A percentile compares a stretch with the other conserved stretches of the same genome.
These are phyloP conservation scores for Parnassius apollo DNA, from an alignment of 2,888 invertebrate genomes.

Conservation along the genomic window DNA sequence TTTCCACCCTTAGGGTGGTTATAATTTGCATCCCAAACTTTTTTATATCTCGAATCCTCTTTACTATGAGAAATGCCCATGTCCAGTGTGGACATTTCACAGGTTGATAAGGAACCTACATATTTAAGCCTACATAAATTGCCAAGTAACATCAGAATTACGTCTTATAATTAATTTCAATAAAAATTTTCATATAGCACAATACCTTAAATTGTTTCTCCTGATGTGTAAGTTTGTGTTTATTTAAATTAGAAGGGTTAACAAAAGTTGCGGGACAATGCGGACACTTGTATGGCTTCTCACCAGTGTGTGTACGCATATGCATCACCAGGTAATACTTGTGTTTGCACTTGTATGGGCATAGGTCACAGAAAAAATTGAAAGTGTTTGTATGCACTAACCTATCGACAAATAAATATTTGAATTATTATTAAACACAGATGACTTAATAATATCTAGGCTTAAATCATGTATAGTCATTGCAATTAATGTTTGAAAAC, in stretches of 20 bases:
- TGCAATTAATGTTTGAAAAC: no score
- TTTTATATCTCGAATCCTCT: no score
- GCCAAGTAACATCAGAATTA: no score
- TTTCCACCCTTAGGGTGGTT: no score
- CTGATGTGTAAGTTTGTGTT: slow-evolving; percentile 82
- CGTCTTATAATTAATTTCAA: no score
- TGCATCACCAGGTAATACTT: slow-evolving; percentile 78
- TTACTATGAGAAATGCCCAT: no score
- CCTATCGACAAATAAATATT: slow-evolving; percentile 42
- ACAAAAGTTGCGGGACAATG: slow-evolving; percentile 83
- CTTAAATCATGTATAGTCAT: no score
- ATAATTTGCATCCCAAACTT: no score
- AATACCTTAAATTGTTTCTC: slow-evolving; percentile 72
- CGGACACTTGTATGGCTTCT: slow-evolving; percentile 71
- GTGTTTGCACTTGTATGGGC: slow-evolving; percentile 75
- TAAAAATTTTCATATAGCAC: not conserved
- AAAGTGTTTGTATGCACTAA: slow-evolving; percentile 72
- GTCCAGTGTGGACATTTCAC: no score
- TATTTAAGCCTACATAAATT: no score
- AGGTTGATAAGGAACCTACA: no score
- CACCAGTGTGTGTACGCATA: slow-evolving; percentile 79
- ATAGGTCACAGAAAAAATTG: slow-evolving; percentile 76
- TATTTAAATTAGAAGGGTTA: slow-evolving; percentile 84
- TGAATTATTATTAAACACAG: not conserved
- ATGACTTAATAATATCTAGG: no score